Evolutionary conservation across 2,797 vertebrate genomes (phyloP), one percentile per base, ranked within the genome.

Genomic region (Falco biarmicus): DNA sequence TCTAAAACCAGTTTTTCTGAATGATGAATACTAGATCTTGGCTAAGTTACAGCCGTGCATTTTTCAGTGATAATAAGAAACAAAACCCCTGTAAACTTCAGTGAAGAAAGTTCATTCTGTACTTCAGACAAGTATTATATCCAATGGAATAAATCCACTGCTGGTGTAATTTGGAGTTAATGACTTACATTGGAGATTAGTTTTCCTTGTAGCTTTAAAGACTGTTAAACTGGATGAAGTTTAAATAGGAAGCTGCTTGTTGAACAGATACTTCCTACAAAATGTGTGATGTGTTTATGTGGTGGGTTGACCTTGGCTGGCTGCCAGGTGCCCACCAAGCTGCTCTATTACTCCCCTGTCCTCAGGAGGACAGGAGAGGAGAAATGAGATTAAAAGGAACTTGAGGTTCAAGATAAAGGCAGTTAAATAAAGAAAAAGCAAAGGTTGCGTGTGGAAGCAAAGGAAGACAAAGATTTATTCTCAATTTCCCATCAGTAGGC

Each of bases 271-370:
- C 13, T 61, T 86, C 26, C 26, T 43, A 47, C 59, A 80, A 68
- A 76, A n/a, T 16, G 10, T 20, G 13, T 12, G 20, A 34, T 31
- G 5, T 28, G 13, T 19, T 73, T 76, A 15, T 48, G 32, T 32
- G n/a, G 18, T 70, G 24, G 4, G 8, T 31, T 71, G 53, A 53
- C 16, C 19, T 39, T 50, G 28, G 13, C 34, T 39, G 51, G 8
- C 18, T 25, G 18, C 16, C 41, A 29, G 14, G 3, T 39, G 28
- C 7, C 61, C n/a, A 45, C 5, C 16, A 54, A 45, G 14, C 22
- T 1, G 5, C 31, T 50, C 19, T 54, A 5, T 69, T 16, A 11
- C 3, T 78, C 17, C 2, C 0, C 4, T 1, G 12, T 82, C 19
- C 15, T 45, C 34, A 29, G 21, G 13, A 60, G 39, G 6, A 37